Percentiles rank a stretch among this genome's conserved stretches.
Conservation (phyloP, 2,888 invertebrate genomes). For the Cosmopolites sordidus region DNA sequence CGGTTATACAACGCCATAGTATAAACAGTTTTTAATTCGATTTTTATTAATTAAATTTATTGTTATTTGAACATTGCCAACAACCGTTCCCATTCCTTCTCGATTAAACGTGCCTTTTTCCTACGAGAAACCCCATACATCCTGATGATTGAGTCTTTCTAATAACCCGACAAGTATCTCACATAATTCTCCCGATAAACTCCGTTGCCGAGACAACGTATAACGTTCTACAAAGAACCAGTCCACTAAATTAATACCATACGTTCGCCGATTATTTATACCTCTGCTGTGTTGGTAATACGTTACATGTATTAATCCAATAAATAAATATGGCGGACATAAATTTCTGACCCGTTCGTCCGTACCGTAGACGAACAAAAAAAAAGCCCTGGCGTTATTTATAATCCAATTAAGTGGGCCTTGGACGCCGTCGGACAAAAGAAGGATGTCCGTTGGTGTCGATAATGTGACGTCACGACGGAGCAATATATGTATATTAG, state of each 20-base stretch:
- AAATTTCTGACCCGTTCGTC: slow-evolving; percentile 45
- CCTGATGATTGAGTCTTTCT: slow-evolving; percentile 10
- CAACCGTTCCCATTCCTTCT: too few relatives aligned
- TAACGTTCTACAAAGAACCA: slow-evolving; percentile 46
- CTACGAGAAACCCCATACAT: background rate
- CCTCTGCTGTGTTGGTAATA: slow-evolving; percentile 51
- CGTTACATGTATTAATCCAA: slow-evolving; percentile 53
- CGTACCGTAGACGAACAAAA: slow-evolving; percentile 25
- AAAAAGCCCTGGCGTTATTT: slow-evolving; percentile 45
- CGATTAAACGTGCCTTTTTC: too few relatives aligned
- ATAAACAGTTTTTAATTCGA: too few relatives aligned
- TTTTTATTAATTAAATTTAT: too few relatives aligned
- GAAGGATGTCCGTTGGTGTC: too few relatives aligned
- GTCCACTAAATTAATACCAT: slow-evolving; percentile 50
- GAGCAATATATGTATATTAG: too few relatives aligned
- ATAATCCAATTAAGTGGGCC: slow-evolving; percentile 49
- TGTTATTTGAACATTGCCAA: too few relatives aligned
- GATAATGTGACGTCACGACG: too few relatives aligned
- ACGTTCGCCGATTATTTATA: slow-evolving; percentile 50
- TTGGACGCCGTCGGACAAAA: slow-evolving; percentile 13
- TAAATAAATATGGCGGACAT: slow-evolving; percentile 52
- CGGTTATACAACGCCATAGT: too few relatives aligned
- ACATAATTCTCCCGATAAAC: slow-evolving; percentile 22
- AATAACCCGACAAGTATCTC: slow-evolving; percentile 27
- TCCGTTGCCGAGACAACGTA: slow-evolving; percentile 41